Base-by-base conservation (phyloP, 2,888 invertebrate species). In the Salticus scenicus region DNA sequence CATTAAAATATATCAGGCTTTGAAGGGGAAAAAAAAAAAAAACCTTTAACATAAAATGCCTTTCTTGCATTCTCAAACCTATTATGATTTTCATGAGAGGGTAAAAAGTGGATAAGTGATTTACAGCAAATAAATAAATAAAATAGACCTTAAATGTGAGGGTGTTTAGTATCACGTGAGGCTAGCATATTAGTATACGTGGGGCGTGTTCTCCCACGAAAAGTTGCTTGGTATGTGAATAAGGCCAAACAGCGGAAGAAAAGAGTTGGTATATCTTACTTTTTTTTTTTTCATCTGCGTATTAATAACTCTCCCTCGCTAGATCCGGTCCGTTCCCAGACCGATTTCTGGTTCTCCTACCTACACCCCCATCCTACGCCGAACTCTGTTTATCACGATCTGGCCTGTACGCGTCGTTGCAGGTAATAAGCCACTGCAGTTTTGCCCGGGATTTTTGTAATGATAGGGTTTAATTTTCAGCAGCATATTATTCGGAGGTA, bases 331-430 rank as follows among this genome's bases (percentile, higher is more conserved):
- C 83, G 20, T 57, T 84, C 78, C 83, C 83, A 72, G 77, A 72
- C 42, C 67, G 66, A 64, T 79, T 69, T 66, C 83, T 30, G 30
- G 83, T 83, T 83, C 83, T 77, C 83, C 83, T n/a, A n/a, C n/a
- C n/a, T 30, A 84, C 83, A 84, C 83, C 74, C 74, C 81, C 72
- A 64, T 12, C 83, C 83, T 77, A 78, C 83, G 83, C 42, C n/a
- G 20, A 47, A 51, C 30, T 71, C 66, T 63, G 47, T 63, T 72
- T 66, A 77, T 84, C 83, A 73, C 80, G 80, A 80, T 73, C 66
- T 78, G 27, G 67, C 67, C 67, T 37, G 33, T 8, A 67, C 67
- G n/a, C 33, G 67, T 37, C 37, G 37, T 10, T 37, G 37, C 10
- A 37, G 37, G 37, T 37, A 57, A 57, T 57, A 57, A 57, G 57